These are phyloP conservation scores for Enteromius anoplus DNA, from an alignment of 2,797 vertebrate genomes.

Conservation along the genomic window DNA sequence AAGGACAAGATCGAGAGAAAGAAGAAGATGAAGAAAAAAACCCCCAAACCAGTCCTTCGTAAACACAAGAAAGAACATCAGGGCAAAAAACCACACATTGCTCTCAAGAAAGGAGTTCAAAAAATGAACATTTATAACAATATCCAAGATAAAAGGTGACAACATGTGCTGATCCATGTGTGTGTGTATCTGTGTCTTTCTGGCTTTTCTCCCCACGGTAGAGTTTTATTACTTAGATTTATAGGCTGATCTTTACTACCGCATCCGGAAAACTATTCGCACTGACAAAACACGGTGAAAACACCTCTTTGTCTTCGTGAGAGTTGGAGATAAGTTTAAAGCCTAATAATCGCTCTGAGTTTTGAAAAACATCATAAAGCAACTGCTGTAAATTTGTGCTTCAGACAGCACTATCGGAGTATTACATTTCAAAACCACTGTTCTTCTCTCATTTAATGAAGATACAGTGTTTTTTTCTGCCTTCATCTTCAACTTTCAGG, in stretches of 20 bases:
- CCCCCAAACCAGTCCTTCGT: slow-evolving; percentile 31
- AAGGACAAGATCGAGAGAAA: slow-evolving; percentile 52
- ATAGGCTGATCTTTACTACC: slow-evolving; percentile 38
- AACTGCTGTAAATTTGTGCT: slow-evolving; percentile 45
- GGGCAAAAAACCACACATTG: slow-evolving; percentile 40
- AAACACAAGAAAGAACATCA: slow-evolving; percentile 45
- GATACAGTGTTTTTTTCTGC: slow-evolving; percentile 26
- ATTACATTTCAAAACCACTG: slow-evolving; percentile 45
- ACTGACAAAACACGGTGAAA: slow-evolving; percentile 41
- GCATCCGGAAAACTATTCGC: slow-evolving; percentile 20
- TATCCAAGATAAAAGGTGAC: slow-evolving; percentile 13
- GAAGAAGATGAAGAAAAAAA: slow-evolving; percentile 63
- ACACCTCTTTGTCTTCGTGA: slow-evolving; percentile 51
- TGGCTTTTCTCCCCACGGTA: slow-evolving; percentile 12
- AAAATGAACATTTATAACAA: slow-evolving; percentile 52
- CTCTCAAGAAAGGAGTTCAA: slow-evolving; percentile 63
- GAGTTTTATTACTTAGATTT: slow-evolving; percentile 37
- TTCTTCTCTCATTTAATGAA: slow-evolving; percentile 37
- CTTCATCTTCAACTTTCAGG: slow-evolving; percentile 7
- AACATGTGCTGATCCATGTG: slow-evolving; percentile 38
- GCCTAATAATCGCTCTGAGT: slow-evolving; percentile 44
- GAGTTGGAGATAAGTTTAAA: slow-evolving; percentile 41
- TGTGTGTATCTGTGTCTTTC: slow-evolving; percentile 36
- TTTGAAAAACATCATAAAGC: slow-evolving; percentile 27
- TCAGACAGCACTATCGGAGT: slow-evolving; percentile 44